A percentile compares a stretch with the other conserved stretches of the same genome.
These are phyloP conservation scores for Eidolon helvum DNA, from an alignment of 2,113 vertebrate genomes.

Conservation along the genomic window DNA sequence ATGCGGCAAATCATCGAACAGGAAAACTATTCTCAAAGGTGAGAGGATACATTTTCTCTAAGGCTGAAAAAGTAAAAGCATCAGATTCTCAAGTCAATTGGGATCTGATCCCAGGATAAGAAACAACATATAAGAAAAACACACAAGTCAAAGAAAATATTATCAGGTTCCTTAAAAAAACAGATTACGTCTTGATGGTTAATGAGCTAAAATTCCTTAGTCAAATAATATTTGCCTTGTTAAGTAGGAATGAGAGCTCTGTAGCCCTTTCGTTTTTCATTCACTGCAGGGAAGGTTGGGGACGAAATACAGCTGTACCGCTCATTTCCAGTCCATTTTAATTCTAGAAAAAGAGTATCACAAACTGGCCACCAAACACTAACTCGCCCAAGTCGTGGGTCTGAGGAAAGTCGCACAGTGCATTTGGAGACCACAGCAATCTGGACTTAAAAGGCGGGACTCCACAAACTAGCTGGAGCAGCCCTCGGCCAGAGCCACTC, in stretches of 20 bases:
- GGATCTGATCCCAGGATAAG: background rate
- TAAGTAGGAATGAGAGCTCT: background rate
- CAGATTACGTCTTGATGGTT: background rate
- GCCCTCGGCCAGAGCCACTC: background rate
- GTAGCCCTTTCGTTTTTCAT: background rate
- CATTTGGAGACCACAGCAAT: fast-evolving
- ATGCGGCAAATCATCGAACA: background rate
- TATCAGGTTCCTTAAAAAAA: background rate
- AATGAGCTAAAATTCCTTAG: background rate
- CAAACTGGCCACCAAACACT: background rate
- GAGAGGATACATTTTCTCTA: background rate
- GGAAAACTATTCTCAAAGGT: background rate
- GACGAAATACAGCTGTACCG: background rate
- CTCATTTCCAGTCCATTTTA: background rate
- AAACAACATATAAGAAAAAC: background rate
- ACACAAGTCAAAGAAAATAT: background rate
- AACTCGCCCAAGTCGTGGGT: no score
- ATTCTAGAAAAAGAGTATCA: background rate
- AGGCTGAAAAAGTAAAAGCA: background rate
- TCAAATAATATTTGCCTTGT: background rate
- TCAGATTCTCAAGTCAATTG: background rate
- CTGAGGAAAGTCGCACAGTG: background rate
- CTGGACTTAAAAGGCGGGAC: background rate
- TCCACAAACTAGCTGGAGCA: no score
- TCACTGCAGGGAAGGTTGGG: background rate